Conservation (phyloP, 2,888 invertebrate genomes). For the Linnaemya vulpina region DNA sequence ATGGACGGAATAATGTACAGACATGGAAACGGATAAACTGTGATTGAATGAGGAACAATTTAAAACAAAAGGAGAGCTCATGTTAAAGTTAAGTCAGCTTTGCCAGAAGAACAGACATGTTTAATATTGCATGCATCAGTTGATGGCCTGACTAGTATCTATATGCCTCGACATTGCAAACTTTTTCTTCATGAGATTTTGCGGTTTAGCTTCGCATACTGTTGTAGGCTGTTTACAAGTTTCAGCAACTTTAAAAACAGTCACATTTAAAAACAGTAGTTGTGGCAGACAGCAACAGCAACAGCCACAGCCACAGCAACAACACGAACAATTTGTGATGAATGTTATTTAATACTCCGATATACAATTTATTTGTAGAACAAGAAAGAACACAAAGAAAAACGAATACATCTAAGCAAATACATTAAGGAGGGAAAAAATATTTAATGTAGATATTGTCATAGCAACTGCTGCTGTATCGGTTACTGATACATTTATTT, state of each 20-base stretch:
- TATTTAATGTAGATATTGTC: conserved; percentile 15
- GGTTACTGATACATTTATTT: conserved; percentile 17
- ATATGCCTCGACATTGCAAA: conserved; percentile 20
- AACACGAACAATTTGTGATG: conserved; percentile 67
- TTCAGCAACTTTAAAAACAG: conserved; percentile 37
- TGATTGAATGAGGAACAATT: conserved; percentile 63
- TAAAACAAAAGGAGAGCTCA: conserved; percentile 3
- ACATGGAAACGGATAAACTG: conserved; percentile 44
- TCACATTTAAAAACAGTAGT: conserved; percentile 36
- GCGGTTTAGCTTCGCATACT: conserved; percentile 30
- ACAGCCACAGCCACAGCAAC: conserved; percentile 37
- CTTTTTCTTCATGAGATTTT: conserved; percentile 57
- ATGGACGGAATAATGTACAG: conserved; percentile 41
- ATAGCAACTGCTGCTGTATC: conserved; percentile 49
- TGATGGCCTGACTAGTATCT: neutral
- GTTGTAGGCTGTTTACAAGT: conserved; percentile 46
- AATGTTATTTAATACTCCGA: conserved; percentile 68
- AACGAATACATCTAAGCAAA: conserved; percentile 32
- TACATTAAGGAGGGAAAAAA: conserved; percentile 15
- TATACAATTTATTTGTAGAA: conserved; percentile 47
- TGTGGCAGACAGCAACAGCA: conserved; percentile 21
- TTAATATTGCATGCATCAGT: conserved; percentile 14
- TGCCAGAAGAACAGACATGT: conserved; percentile 27
- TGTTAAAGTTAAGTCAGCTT: conserved; percentile 4
- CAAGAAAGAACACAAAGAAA: conserved; percentile 4